These are phyloP conservation scores for Ornithoptera priamus DNA, from an alignment of 2,888 invertebrate species.

Conservation along the genomic window DNA sequence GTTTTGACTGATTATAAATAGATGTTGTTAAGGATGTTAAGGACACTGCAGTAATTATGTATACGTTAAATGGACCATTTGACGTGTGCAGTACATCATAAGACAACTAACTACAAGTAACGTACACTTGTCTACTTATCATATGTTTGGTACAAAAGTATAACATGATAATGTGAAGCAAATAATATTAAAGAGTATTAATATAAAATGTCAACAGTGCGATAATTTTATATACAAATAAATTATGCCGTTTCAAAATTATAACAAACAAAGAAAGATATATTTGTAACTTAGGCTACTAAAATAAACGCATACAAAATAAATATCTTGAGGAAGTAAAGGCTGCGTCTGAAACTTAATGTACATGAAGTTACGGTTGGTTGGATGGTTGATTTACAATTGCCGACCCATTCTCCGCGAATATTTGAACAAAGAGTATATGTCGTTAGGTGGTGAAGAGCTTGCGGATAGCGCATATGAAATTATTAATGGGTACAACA, in stretches of 20 bases:
- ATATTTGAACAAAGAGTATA: too few relatives aligned
- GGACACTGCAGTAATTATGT: too few relatives aligned
- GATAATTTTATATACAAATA: conserved; percentile 31
- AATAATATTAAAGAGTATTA: conserved; percentile 21
- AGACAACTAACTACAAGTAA: neutral
- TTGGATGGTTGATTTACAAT: too few relatives aligned
- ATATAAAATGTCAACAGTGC: conserved; percentile 27
- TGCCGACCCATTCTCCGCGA: too few relatives aligned
- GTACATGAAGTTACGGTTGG: too few relatives aligned
- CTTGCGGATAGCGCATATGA: too few relatives aligned
- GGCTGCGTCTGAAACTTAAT: too few relatives aligned
- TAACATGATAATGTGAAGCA: conserved; percentile 1
- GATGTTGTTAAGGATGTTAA: too few relatives aligned
- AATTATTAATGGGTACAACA: too few relatives aligned
- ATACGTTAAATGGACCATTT: too few relatives aligned
- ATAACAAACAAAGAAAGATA: neutral
- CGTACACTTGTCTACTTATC: conserved; percentile 6
- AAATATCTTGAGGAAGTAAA: neutral
- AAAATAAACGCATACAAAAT: neutral
- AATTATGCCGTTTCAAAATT: conserved; percentile 5
- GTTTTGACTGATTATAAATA: too few relatives aligned
- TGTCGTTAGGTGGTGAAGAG: too few relatives aligned
- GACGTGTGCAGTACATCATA: neutral
- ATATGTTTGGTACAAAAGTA: conserved; percentile 7
- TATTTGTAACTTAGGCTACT: neutral